phyloP scores from a whole-genome alignment of 2,113 vertebrate genomes.

The Hydrolagus affinis region DNA sequence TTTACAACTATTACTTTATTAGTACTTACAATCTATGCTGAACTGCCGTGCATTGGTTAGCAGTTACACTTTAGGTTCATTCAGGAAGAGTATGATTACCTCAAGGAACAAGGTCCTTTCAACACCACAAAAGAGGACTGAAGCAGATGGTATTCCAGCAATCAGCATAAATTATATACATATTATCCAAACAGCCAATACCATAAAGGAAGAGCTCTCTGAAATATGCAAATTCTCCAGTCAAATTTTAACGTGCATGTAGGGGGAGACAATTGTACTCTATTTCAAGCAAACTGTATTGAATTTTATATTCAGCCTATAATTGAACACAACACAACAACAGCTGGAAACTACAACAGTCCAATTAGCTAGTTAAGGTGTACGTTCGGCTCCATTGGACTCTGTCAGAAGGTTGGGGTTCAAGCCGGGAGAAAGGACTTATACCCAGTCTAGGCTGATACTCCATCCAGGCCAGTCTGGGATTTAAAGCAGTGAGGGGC shows the following conservation, averaged over 20 bases:
- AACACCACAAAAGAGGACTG: not conserved
- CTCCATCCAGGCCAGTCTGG: too few species aligned
- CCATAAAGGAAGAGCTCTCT: not conserved
- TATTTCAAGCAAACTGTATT: not conserved
- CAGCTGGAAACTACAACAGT: not conserved
- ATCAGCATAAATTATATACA: slow-evolving; percentile 26
- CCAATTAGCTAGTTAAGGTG: not conserved
- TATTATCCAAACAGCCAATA: not conserved
- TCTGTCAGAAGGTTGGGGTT: too few species aligned
- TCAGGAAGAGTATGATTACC: not conserved
- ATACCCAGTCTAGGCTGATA: too few species aligned
- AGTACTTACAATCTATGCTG: too few species aligned
- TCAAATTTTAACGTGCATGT: not conserved
- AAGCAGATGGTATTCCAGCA: slow-evolving; percentile 20
- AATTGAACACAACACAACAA: not conserved
- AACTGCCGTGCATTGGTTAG: too few species aligned
- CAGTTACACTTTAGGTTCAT: too few species aligned
- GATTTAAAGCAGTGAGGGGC: too few species aligned
- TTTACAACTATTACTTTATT: too few species aligned
- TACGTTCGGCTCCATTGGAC: too few species aligned
- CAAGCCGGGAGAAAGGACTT: not conserved
- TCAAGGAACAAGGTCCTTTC: not conserved
- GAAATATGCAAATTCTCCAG: not conserved
- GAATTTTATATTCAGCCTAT: not conserved
- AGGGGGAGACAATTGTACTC: not conserved